Conservation (phyloP, 1,140 invertebrate genomes). For the Sinonovacula constricta region DNA sequence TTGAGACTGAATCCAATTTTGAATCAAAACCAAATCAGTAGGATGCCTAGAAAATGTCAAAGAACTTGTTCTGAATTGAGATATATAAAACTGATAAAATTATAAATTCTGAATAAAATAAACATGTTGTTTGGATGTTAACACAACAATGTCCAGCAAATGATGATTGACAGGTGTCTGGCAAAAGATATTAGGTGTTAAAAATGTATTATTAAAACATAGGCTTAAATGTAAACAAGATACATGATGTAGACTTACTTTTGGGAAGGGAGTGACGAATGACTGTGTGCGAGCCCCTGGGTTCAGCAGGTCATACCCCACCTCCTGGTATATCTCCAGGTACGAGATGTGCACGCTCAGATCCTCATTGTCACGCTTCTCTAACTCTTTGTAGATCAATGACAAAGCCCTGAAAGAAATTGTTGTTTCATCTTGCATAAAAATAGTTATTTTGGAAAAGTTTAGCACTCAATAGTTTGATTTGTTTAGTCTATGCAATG, state of each 20-base stretch:
- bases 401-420: constrained; percentile 70
- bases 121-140: too few relatives aligned
- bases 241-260: constrained; percentile 66
- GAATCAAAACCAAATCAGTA: too few relatives aligned
- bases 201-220: too few relatives aligned
- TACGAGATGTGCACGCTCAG: constrained; percentile 77
- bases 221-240: too few relatives aligned
- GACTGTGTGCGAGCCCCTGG: constrained; percentile 74
- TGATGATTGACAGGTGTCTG: too few relatives aligned
- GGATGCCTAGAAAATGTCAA: too few relatives aligned
- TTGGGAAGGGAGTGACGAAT: constrained; percentile 72
- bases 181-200: too few relatives aligned
- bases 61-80: too few relatives aligned
- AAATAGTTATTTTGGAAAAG: background rate
- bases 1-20: too few relatives aligned
- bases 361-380: constrained; percentile 67
- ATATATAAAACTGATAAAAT: too few relatives aligned
- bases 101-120: too few relatives aligned
- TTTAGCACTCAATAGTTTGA: background rate
- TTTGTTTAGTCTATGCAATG: background rate
- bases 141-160: too few relatives aligned
- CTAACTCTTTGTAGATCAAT: constrained; percentile 72
- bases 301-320: constrained; percentile 83
- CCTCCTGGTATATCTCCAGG: constrained; percentile 79
- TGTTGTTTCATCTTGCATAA: background rate